Percentiles rank a stretch among this genome's conserved stretches.
Evolutionary conservation across 2,888 invertebrate species (phyloP).

Genomic region (Dione juno): DNA sequence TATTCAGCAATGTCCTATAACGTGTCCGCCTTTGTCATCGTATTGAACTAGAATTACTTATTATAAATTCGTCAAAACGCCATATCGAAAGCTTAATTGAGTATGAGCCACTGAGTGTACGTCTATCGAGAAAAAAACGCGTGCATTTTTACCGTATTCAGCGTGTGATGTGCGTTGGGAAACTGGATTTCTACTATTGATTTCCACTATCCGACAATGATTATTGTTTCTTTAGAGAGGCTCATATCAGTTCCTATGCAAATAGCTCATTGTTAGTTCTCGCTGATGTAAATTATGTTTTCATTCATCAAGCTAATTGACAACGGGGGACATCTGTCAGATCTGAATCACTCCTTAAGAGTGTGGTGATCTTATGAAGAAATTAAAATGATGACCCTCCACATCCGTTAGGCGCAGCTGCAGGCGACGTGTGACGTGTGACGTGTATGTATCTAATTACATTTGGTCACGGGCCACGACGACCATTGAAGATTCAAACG

Average conservation of each 20-base stretch:
- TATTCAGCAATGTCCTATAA: slow-evolving; percentile 65
- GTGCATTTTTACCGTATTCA: slow-evolving; percentile 50
- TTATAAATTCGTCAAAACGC: slow-evolving; percentile 72
- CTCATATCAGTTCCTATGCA: slow-evolving; percentile 68
- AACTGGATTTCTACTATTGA: slow-evolving; percentile 78
- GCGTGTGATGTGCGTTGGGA: slow-evolving; percentile 63
- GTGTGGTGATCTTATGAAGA: slow-evolving; percentile 70
- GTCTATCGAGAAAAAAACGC: slow-evolving; percentile 43
- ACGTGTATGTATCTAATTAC: slow-evolving; percentile 69
- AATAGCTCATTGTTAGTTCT: slow-evolving; percentile 70
- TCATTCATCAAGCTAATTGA: slow-evolving; percentile 78
- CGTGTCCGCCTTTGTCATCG: slow-evolving; percentile 68
- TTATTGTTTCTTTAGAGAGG: slow-evolving; percentile 70
- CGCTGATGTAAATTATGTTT: slow-evolving; percentile 75
- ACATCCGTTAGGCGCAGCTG: slow-evolving; percentile 78
- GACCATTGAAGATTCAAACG: slow-evolving; percentile 35
- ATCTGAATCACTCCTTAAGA: slow-evolving; percentile 79
- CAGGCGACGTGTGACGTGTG: slow-evolving; percentile 60
- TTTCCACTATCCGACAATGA: slow-evolving; percentile 70
- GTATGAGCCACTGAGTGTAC: slow-evolving; percentile 35
- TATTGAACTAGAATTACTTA: slow-evolving; percentile 54
- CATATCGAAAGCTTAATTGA: slow-evolving; percentile 68
- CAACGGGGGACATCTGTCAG: slow-evolving; percentile 77
- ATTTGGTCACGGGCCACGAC: slow-evolving; percentile 54
- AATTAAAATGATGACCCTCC: slow-evolving; percentile 78